These are phyloP conservation scores for Rhinoptilus africanus DNA, from an alignment of 2,113 vertebrate genomes.

Conservation along the genomic window DNA sequence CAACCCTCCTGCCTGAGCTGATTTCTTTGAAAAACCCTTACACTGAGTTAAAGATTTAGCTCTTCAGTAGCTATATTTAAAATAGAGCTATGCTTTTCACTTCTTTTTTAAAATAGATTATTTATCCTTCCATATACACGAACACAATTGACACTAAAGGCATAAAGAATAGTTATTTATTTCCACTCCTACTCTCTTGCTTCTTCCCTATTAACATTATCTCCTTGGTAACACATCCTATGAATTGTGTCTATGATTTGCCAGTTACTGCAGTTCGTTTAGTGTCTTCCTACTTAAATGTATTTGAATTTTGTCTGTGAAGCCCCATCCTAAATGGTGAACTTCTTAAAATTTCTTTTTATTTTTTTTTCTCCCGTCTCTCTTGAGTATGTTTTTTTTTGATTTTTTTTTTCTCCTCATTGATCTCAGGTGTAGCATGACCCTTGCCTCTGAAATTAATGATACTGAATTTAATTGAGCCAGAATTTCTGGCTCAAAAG, in stretches of 20 bases:
- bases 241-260: not conserved
- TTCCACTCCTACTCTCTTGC: constrained; percentile 24
- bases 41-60: not conserved
- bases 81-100: not conserved
- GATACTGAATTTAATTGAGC: not conserved
- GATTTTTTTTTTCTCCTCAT: not conserved
- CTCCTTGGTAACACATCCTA: constrained; percentile 55
- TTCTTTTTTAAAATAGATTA: not conserved
- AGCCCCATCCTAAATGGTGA: not conserved
- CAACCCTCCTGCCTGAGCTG: not conserved
- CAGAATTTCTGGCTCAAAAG: not conserved
- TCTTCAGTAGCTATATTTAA: constrained; percentile 17
- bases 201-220: constrained; percentile 40
- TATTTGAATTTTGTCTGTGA: not conserved
- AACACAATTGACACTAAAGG: constrained; percentile 24
- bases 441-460: not conserved
- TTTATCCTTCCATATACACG: constrained; percentile 41
- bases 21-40: not conserved
- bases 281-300: not conserved
- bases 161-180: constrained; percentile 40
- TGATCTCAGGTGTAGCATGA: not conserved
- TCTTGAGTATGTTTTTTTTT: not conserved
- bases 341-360: not conserved
- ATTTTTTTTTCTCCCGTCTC: not conserved
- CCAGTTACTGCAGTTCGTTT: not conserved